These are phyloP conservation scores for Oithona nana DNA, from an alignment of 2,888 invertebrate genomes.

Conservation along the genomic window DNA sequence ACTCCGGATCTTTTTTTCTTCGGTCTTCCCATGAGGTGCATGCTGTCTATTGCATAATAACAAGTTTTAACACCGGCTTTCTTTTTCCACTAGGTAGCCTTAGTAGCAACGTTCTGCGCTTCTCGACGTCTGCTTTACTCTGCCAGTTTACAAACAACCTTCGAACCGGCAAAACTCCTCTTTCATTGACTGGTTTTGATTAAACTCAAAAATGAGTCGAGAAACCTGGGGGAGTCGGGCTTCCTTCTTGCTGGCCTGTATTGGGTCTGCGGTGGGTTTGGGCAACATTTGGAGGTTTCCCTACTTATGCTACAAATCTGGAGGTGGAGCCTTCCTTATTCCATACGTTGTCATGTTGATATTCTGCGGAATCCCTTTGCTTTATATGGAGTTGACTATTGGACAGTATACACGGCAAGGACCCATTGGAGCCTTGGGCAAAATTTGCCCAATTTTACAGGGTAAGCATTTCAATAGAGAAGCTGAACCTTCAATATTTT, in stretches of 20 bases:
- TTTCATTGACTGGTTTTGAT: too few species aligned
- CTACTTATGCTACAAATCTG: conserved; percentile 40
- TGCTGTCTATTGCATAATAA: too few species aligned
- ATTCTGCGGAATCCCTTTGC: conserved; percentile 71
- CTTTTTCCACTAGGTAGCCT: too few species aligned
- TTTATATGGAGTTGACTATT: conserved; percentile 80
- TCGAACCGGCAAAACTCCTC: too few species aligned
- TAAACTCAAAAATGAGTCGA: conserved; percentile 4
- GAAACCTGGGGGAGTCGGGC: conserved; percentile 57
- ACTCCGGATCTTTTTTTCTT: too few species aligned
- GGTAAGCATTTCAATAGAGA: too few species aligned
- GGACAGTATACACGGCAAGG: conserved; percentile 83
- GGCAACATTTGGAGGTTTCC: conserved; percentile 85
- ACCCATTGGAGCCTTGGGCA: conserved; percentile 72
- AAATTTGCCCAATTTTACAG: conserved; percentile 79
- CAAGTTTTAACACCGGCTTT: too few species aligned
- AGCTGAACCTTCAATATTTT: too few species aligned
- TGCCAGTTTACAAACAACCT: too few species aligned
- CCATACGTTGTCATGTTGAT: conserved; percentile 81
- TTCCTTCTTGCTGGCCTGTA: conserved; percentile 69
- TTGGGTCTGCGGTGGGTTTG: conserved; percentile 70
- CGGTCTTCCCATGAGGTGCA: too few species aligned
- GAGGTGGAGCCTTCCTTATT: conserved; percentile 66
- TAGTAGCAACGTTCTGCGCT: too few species aligned
- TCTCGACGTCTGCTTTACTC: too few species aligned